Evolutionary conservation across 2,113 vertebrate genomes (phyloP).

Genomic region (Crypturellus undulatus): DNA sequence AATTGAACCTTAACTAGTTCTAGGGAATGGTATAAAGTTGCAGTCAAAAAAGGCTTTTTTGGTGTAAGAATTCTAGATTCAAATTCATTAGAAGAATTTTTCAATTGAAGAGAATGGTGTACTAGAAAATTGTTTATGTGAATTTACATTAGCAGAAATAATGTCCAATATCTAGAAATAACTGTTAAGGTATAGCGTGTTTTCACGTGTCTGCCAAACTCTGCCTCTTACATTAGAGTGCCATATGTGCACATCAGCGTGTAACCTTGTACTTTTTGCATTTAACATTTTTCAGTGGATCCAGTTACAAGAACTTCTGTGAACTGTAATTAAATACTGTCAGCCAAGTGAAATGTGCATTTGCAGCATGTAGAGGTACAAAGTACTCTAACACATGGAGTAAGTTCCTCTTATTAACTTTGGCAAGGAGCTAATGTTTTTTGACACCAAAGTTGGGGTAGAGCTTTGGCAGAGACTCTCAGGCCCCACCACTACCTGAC

Average conservation of each 20-base stretch:
- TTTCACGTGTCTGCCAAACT: slow-evolving; percentile 60
- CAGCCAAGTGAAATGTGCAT: slow-evolving; percentile 62
- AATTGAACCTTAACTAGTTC: slow-evolving; percentile 72
- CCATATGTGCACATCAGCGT: slow-evolving; percentile 56
- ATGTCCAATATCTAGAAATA: slow-evolving; percentile 64
- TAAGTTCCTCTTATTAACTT: slow-evolving; percentile 14
- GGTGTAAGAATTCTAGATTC: slow-evolving; percentile 16
- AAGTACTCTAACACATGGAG: slow-evolving; percentile 35
- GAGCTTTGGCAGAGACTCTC: not conserved
- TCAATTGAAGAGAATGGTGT: not conserved
- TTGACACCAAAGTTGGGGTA: not conserved
- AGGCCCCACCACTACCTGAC: too few relatives aligned
- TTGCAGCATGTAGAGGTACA: slow-evolving; percentile 60
- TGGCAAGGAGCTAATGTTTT: not conserved
- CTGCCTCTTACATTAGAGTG: slow-evolving; percentile 65
- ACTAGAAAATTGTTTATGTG: slow-evolving; percentile 43
- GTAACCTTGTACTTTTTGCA: slow-evolving; percentile 57
- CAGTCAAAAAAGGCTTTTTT: slow-evolving; percentile 26
- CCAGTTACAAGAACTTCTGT: slow-evolving; percentile 69
- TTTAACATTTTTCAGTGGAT: slow-evolving; percentile 65
- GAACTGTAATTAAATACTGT: slow-evolving; percentile 69
- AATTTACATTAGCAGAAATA: slow-evolving; percentile 57
- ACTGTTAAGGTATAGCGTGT: slow-evolving; percentile 45
- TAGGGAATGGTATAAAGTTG: slow-evolving; percentile 42
- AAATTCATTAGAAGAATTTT: not conserved